Base-by-base conservation (phyloP, 2,113 vertebrate species). In the Xenopus laevis region DNA sequence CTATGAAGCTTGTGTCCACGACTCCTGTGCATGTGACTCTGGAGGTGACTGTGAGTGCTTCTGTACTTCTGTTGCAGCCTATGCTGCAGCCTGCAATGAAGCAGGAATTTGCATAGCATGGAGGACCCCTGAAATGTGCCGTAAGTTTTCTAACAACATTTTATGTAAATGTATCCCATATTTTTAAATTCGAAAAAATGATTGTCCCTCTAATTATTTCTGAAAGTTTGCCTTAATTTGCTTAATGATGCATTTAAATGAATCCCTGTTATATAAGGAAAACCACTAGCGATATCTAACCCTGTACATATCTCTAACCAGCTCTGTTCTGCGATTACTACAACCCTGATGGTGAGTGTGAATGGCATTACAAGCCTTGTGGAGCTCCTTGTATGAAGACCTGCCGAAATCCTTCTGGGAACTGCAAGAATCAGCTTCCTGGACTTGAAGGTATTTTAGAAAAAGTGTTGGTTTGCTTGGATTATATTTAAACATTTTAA, bases 111-210 rank as follows among this genome's bases (percentile, higher is more conserved):
- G 90, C 64, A 74, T 92, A 40, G 77, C 83, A 12, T 93, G 91
- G 91, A 89, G 91, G 74, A 91, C 86, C 12, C 91, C 91, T 2
- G 89, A 91, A 71, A 63, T 88, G 70, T 93, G 91, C 66, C 91
- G 91, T 93, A 84, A 45, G 90, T 89, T 13, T 9, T 62, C 50
- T 21, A 40, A 40, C 33, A 27, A 27, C 23, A 40, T 40, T 40
- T 9, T 40, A 40, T 7, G 33, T 40, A 5, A 40, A 40, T 40
- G 1, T 40, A 9, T 40, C 33, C 2, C 33, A 40, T 40, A 40
- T 40, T 40, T 40, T 40, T 40, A 27, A 27, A 27, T 27, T 27
- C 1, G 23, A 27, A 27, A 27, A 27, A 27, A 27, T 27, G 23
- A 2, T 27, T 27, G 23, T 1, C 23, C 23, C 23, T 27, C 23